Conservation (phyloP, 2,797 vertebrate genomes). For the Acipenser oxyrinchus region DNA sequence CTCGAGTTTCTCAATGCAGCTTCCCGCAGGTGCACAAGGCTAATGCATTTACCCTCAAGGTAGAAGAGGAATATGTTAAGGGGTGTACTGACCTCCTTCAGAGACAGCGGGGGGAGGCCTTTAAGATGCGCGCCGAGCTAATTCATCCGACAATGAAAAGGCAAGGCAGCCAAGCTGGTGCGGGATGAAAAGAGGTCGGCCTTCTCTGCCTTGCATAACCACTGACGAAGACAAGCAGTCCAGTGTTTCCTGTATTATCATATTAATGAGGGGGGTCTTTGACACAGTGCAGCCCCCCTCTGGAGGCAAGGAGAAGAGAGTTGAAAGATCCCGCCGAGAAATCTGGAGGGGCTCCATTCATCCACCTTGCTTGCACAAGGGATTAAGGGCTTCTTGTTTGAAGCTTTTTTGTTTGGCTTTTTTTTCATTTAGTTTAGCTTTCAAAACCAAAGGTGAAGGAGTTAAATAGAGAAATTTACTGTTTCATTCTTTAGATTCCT, state of each 20-base stretch:
- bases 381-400: conserved; percentile 46
- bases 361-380: conserved; percentile 45
- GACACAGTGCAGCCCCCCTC: conserved; percentile 15
- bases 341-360: conserved; percentile 25
- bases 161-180: neutral
- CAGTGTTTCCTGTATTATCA: neutral
- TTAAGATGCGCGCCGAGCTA: conserved; percentile 16
- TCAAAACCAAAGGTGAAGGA: conserved; percentile 1
- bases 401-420: conserved; percentile 20
- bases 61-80: neutral
- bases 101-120: conserved; percentile 6
- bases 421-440: conserved; percentile 6
- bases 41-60: neutral
- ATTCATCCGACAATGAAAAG: conserved; percentile 8
- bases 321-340: conserved; percentile 36
- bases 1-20: too few species aligned
- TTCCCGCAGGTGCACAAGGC: neutral
- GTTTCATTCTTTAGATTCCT: neutral
- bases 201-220: neutral
- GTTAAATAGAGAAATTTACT: conserved; percentile 2
- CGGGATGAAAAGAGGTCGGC: neutral
- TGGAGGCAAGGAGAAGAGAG: conserved; percentile 30
- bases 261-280: conserved; percentile 18
- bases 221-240: neutral
- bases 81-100: conserved; percentile 6